Evolutionary conservation across 1,140 invertebrate genomes (phyloP).

Genomic region (Cotesia chilonis): DNA sequence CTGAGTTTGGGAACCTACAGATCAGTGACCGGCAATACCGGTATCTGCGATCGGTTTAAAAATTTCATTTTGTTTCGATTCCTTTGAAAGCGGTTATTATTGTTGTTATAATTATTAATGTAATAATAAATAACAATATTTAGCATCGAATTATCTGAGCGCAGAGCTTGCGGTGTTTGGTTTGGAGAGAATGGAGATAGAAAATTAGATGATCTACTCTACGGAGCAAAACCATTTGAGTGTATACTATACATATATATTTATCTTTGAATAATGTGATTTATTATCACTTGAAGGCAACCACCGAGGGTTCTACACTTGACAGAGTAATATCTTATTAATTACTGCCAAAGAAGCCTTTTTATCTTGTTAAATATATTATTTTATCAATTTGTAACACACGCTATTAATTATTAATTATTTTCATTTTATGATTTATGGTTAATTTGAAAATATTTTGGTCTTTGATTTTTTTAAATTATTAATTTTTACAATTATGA

Average conservation of each 20-base stretch:
- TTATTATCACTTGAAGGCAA: conserved; percentile 35
- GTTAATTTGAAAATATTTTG: too few relatives aligned
- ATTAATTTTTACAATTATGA: too few relatives aligned
- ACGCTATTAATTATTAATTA: not conserved
- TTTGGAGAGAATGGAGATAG: conserved; percentile 4
- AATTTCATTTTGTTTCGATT: too few relatives aligned
- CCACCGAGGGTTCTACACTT: conserved; percentile 26
- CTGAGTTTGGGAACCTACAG: not conserved
- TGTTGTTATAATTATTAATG: too few relatives aligned
- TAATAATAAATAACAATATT: too few relatives aligned
- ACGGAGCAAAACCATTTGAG: not conserved
- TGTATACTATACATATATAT: conserved; percentile 21
- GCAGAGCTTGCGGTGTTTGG: not conserved
- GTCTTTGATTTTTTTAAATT: too few relatives aligned
- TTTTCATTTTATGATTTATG: not conserved
- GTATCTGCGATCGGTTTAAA: conserved; percentile 14
- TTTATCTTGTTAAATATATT: conserved; percentile 1
- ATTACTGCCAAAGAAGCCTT: conserved; percentile 15
- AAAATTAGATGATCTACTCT: not conserved
- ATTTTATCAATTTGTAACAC: conserved; percentile 3
- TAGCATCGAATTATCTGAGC: not conserved
- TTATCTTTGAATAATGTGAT: conserved; percentile 29
- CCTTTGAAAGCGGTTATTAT: too few relatives aligned
- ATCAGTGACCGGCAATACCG: conserved; percentile 20
- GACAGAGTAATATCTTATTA: conserved; percentile 30